phyloP scores from a whole-genome alignment of 2,113 vertebrate genomes.

The Ciconia stormi region DNA sequence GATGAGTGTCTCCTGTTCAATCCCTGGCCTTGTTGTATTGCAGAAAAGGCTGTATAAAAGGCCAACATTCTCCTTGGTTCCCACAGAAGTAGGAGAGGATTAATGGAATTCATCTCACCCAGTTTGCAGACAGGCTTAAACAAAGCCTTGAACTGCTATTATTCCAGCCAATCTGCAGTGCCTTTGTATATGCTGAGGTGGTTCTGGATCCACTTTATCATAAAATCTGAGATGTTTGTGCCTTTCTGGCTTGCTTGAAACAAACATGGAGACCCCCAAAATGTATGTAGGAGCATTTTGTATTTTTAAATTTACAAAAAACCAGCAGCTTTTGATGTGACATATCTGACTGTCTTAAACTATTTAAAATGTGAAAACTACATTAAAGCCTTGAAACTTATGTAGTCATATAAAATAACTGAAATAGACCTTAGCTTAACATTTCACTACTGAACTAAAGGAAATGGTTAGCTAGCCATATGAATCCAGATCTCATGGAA shows the following conservation, averaged over 20 bases:
- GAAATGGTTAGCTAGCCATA: background rate
- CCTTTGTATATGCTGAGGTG: background rate
- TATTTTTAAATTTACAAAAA: background rate
- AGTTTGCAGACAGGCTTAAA: conserved; percentile 12
- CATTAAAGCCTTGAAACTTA: background rate
- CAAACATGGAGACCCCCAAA: background rate
- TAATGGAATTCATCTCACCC: conserved; percentile 11
- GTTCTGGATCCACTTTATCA: background rate
- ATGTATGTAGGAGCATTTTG: background rate
- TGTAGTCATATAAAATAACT: background rate
- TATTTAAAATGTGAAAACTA: background rate
- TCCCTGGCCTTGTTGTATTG: background rate
- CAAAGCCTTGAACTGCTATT: background rate
- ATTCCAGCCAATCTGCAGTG: background rate
- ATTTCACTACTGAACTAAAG: background rate
- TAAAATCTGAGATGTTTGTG: background rate
- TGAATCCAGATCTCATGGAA: background rate
- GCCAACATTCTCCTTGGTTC: background rate
- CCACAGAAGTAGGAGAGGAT: background rate
- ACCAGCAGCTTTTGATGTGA: background rate
- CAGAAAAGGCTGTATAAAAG: background rate
- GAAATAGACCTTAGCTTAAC: background rate
- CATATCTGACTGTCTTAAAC: background rate
- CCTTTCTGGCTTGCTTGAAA: background rate
- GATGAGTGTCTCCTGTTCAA: background rate